Evolutionary conservation across 2,797 vertebrate species (phyloP).

Genomic region (Carcharodon carcharias): DNA sequence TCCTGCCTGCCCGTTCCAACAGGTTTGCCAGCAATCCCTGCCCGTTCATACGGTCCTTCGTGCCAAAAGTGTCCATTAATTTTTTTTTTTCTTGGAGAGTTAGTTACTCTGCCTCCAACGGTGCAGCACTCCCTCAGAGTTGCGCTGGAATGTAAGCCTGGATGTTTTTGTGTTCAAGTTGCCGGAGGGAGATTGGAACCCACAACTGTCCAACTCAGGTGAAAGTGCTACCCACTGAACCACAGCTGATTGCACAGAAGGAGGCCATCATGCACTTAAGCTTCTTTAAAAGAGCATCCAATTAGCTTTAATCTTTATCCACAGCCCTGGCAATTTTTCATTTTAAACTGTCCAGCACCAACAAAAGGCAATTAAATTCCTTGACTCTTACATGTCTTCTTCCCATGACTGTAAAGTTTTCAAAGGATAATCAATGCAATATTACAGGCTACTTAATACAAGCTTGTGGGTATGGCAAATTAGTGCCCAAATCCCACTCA

Average conservation of each 20-base stretch:
- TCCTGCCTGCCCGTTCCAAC: too few species aligned
- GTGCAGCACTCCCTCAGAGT: background rate
- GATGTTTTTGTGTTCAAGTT: background rate
- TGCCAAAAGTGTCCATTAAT: too few species aligned
- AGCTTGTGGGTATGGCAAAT: background rate
- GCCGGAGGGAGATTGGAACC: background rate
- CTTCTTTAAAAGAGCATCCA: background rate
- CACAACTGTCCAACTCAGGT: background rate
- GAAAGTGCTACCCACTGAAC: too few species aligned
- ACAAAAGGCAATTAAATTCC: background rate
- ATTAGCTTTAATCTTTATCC: background rate
- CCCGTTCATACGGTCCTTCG: too few species aligned
- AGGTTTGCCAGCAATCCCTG: too few species aligned
- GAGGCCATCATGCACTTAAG: too few species aligned
- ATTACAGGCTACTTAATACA: background rate
- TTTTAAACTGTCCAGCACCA: background rate
- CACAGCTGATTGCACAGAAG: too few species aligned
- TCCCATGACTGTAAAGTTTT: background rate
- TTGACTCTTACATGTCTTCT: background rate
- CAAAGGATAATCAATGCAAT: background rate
- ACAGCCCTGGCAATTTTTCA: background rate
- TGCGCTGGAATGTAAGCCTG: background rate
- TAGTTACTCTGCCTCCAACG: too few species aligned
- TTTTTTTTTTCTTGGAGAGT: too few species aligned
- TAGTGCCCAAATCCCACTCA: too few species aligned